phyloP scores from a whole-genome alignment of 2,113 vertebrate genomes.

The Gopherus flavomarginatus region DNA sequence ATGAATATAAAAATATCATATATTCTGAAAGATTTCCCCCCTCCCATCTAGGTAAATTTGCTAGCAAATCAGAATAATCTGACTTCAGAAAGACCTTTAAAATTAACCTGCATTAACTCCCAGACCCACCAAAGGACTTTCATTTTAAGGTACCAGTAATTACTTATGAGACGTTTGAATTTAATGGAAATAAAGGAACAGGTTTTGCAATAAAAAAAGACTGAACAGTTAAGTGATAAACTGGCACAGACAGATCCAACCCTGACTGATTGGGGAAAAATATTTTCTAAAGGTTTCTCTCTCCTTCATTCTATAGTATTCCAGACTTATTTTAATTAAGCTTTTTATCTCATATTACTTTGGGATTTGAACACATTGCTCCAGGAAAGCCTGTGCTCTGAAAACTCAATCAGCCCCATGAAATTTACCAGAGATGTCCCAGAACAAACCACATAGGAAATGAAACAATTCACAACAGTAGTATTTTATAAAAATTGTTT shows the following conservation, averaged over 20 bases:
- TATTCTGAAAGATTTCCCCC: neutral
- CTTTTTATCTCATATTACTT: neutral
- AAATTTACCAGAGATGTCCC: neutral
- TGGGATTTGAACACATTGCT: neutral
- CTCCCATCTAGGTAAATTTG: neutral
- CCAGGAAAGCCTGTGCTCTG: neutral
- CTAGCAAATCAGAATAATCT: neutral
- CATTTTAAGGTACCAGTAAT: neutral
- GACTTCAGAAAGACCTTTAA: conserved; percentile 12
- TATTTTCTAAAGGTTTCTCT: neutral
- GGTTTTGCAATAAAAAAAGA: conserved; percentile 1
- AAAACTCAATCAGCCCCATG: neutral
- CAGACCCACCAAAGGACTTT: neutral
- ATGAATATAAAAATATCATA: neutral
- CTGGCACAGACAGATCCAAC: neutral
- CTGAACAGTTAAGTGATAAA: neutral
- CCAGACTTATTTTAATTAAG: neutral
- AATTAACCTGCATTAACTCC: conserved; percentile 16
- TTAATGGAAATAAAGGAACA: conserved; percentile 7
- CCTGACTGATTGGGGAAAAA: neutral
- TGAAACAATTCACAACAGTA: neutral
- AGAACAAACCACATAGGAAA: neutral
- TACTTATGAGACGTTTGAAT: neutral
- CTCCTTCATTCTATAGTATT: neutral
- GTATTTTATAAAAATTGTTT: neutral